Conservation (phyloP, 2,888 invertebrate species). For the Dexiosoma caninum region DNA sequence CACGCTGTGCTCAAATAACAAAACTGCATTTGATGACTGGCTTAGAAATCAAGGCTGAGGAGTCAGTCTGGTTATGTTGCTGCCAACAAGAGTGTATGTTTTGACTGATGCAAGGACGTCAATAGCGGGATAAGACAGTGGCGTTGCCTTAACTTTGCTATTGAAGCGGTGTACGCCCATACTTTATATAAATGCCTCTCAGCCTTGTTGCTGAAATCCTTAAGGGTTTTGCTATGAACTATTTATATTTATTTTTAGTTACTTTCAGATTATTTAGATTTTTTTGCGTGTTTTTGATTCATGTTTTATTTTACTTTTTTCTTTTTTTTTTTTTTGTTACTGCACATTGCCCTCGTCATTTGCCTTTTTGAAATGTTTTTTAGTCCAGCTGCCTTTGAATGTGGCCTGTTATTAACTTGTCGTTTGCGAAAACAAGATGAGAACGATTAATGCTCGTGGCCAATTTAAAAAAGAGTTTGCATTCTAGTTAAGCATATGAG, state of each 20-base stretch:
- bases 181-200: slow-evolving; percentile 5
- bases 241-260: slow-evolving; percentile 52
- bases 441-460: slow-evolving; percentile 74
- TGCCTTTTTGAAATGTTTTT: slow-evolving; percentile 19
- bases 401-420: slow-evolving; percentile 74
- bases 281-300: slow-evolving; percentile 47
- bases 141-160: slow-evolving; percentile 29
- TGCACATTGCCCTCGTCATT: slow-evolving; percentile 5
- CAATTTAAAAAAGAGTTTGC: slow-evolving; percentile 68
- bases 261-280: slow-evolving; percentile 32
- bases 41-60: slow-evolving; percentile 24
- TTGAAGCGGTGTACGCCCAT: slow-evolving; percentile 43
- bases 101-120: slow-evolving; percentile 58
- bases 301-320: slow-evolving; percentile 3
- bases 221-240: slow-evolving; percentile 43
- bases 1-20: neutral
- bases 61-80: slow-evolving; percentile 25
- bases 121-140: slow-evolving; percentile 38
- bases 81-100: slow-evolving; percentile 42
- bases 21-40: neutral
- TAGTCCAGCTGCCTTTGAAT: slow-evolving; percentile 61
- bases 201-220: slow-evolving; percentile 10
- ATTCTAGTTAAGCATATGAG: slow-evolving; percentile 61
- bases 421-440: slow-evolving; percentile 74
- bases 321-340: slow-evolving; percentile 4